Evolutionary conservation across 2,113 vertebrate genomes (phyloP), one percentile per base, ranked within the genome.

Genomic region (Petromus typicus): DNA sequence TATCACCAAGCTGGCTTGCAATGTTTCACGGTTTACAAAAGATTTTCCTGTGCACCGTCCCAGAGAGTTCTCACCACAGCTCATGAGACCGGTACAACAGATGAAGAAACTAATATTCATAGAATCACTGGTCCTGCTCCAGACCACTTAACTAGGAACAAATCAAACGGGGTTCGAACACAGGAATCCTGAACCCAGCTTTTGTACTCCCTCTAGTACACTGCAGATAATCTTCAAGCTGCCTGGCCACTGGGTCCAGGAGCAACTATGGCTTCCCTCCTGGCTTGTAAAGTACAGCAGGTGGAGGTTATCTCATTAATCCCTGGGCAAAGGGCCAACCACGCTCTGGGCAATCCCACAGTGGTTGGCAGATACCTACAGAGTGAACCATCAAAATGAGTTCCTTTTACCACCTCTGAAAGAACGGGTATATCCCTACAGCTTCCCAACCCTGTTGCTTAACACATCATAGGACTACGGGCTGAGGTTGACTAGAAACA

Each of bases 291-390:
- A 96, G 59, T 32, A 3, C 16, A 67, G 63, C n/a, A 76, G 71
- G 69, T 67, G 18, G 64, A 94, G 37, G 45, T 85, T 91, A 91
- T 82, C 69, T 94, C 84, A 37, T 82, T 67, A 86, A 66, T 81
- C 61, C 83, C 54, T 10, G 57, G 96, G 92, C 67, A 80, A 95
- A 91, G 7, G 18, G 69, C 89, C 93, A 80, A 57, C 84, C 43
- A 51, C 7, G 51, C 56, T 92, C 80, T 87, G 75, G 83, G 80
- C 37, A 7, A 67, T 73, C 34, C 43, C 43, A 54, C 12, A 13
- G 83, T 17, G 69, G 51, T 51, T 48, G 59, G 30, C 22, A 95
- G 89, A 86, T 37, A 61, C 20, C 73, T 40, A 45, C 80, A 82
- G 63, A 93, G 20, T 69, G 32, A 96, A 56, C 67, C 89, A 86